Evolutionary conservation across 2,113 vertebrate species (phyloP).

Genomic region (Gasterosteus nipponicus): DNA sequence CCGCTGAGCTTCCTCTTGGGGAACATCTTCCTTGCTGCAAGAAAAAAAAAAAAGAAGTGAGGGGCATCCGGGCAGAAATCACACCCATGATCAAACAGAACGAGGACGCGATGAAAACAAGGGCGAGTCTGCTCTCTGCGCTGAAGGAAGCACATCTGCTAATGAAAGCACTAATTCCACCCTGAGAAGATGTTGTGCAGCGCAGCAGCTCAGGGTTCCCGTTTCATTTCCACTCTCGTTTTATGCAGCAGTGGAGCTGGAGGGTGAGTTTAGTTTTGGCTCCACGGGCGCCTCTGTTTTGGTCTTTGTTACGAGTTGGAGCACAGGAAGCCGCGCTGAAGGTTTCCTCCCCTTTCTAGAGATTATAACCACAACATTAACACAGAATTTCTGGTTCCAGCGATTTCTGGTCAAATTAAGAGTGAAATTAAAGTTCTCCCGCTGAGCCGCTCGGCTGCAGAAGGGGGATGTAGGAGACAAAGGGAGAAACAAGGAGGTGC

Average conservation of each 20-base stretch:
- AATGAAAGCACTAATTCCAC: conserved; percentile 68
- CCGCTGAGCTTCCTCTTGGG: conserved; percentile 84
- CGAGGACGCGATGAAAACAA: conserved; percentile 52
- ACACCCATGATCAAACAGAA: conserved; percentile 44
- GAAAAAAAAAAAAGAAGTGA: neutral
- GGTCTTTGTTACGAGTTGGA: conserved; percentile 36
- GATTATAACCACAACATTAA: conserved; percentile 65
- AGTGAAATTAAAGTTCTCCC: conserved; percentile 32
- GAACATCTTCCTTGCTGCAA: conserved; percentile 88
- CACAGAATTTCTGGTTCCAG: conserved; percentile 11
- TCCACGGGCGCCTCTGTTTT: conserved; percentile 37
- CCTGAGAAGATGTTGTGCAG: conserved; percentile 61
- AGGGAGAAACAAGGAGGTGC: conserved; percentile 14
- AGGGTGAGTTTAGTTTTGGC: conserved; percentile 50
- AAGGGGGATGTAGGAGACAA: neutral
- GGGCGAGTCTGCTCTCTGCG: conserved; percentile 12
- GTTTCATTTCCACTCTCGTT: conserved; percentile 59
- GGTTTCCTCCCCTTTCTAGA: conserved; percentile 15
- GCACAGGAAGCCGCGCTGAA: conserved; percentile 44
- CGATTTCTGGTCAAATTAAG: conserved; percentile 63
- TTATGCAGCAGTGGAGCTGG: conserved; percentile 50
- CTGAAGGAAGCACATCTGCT: conserved; percentile 48
- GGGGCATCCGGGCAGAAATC: conserved; percentile 38
- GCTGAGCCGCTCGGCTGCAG: no score
- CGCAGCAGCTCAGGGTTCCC: conserved; percentile 49